Conservation (phyloP, 2,113 vertebrate genomes). For the Picathartes gymnocephalus region DNA sequence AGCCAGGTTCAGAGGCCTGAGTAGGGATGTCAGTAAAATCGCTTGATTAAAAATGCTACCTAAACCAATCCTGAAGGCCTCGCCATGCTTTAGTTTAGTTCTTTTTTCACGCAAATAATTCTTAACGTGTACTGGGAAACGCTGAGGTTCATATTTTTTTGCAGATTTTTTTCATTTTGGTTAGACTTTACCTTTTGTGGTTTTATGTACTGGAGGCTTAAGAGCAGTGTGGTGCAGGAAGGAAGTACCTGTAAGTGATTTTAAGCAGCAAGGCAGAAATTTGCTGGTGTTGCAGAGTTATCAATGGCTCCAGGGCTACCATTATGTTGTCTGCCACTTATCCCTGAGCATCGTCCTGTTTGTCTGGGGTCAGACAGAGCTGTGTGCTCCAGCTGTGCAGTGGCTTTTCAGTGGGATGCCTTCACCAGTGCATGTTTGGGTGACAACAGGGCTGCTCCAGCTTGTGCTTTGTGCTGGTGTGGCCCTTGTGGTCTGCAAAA, state of each 20-base stretch:
- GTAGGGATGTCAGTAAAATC: neutral
- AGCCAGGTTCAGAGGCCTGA: neutral
- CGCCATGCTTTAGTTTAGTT: neutral
- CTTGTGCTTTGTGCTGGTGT: neutral
- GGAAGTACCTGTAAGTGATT: neutral
- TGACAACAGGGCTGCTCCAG: accelerated
- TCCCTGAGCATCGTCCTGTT: neutral
- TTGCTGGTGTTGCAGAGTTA: neutral
- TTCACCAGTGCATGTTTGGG: neutral
- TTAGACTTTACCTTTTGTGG: neutral
- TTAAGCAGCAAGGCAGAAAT: neutral
- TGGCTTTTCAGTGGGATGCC: neutral
- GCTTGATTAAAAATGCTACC: neutral
- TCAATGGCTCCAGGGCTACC: neutral
- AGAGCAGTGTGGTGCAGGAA: neutral
- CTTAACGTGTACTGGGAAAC: neutral
- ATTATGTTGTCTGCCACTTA: neutral
- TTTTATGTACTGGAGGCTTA: neutral
- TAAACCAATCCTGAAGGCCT: neutral
- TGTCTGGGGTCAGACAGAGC: neutral
- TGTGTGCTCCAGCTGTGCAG: neutral
- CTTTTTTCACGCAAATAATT: neutral
- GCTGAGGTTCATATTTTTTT: neutral
- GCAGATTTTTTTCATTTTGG: neutral
- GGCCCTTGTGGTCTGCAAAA: neutral